phyloP scores from a whole-genome alignment of 2,888 invertebrate species.

The Ophioninae sp. region DNA sequence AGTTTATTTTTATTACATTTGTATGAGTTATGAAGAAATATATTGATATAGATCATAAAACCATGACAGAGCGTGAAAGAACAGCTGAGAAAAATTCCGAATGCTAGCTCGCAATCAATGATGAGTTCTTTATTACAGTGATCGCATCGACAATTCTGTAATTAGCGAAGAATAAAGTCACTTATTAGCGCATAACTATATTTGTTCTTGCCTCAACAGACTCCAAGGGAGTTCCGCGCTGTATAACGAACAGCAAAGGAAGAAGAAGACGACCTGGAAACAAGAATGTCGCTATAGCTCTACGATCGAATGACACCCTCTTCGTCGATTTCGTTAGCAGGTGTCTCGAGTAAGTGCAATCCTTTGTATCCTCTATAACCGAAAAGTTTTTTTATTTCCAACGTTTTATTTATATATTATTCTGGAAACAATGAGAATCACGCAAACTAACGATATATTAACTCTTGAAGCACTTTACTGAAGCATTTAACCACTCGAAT shows the following conservation, averaged over 20 bases:
- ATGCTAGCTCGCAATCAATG: neutral
- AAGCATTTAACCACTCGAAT: neutral
- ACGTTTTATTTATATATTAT: neutral
- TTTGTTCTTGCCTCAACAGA: conserved; percentile 82
- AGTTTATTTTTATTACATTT: too few relatives aligned
- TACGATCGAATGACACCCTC: conserved; percentile 92
- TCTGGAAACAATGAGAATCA: neutral
- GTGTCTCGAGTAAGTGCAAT: conserved; percentile 91
- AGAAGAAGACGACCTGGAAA: conserved; percentile 94
- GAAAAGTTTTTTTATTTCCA: neutral
- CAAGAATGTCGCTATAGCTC: conserved; percentile 89
- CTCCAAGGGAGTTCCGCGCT: conserved; percentile 95
- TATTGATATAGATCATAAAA: too few relatives aligned
- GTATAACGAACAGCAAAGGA: conserved; percentile 96
- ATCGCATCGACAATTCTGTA: neutral
- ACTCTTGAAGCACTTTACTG: too few relatives aligned
- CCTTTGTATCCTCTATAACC: neutral
- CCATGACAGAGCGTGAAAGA: neutral
- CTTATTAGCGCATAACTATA: neutral
- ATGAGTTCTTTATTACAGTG: neutral
- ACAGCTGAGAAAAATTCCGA: neutral
- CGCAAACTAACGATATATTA: too few relatives aligned
- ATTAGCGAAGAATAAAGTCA: neutral
- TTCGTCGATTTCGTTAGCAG: conserved; percentile 95
- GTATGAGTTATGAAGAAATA: too few relatives aligned